Percentiles rank a stretch among this genome's conserved stretches.
Evolutionary conservation across 2,888 invertebrate species (phyloP).

Genomic region (Rotaria macrura): DNA sequence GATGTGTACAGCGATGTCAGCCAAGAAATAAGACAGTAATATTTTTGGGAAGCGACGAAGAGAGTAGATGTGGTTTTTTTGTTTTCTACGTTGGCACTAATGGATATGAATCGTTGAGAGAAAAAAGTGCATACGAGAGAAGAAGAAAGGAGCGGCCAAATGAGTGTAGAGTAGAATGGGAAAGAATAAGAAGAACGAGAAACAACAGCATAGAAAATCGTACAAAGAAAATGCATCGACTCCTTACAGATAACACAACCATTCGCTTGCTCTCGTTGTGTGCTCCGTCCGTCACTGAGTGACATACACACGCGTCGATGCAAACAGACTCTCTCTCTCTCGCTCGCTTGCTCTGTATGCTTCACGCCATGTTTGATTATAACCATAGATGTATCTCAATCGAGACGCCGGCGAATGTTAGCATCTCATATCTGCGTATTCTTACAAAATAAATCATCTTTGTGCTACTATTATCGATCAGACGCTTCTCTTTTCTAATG

Average conservation of each 20-base stretch:
- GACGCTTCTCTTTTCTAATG: neutral
- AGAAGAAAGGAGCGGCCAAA: neutral
- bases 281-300: neutral
- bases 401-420: neutral
- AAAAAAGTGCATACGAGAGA: neutral
- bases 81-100: neutral
- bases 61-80: neutral
- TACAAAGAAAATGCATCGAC: neutral
- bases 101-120: neutral
- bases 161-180: neutral
- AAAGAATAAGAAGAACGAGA: neutral
- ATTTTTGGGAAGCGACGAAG: neutral
- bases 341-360: neutral
- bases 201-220: neutral
- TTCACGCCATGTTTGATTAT: neutral
- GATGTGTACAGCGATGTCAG: neutral
- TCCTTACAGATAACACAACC: neutral
- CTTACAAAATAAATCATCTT: neutral
- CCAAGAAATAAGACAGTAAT: neutral
- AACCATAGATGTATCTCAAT: neutral
- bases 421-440: neutral
- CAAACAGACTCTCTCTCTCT: neutral
- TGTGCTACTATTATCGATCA: neutral
- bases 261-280: neutral
- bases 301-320: neutral